Evolutionary conservation across 2,888 invertebrate species (phyloP).

Genomic region (Platycheirus rosarum): DNA sequence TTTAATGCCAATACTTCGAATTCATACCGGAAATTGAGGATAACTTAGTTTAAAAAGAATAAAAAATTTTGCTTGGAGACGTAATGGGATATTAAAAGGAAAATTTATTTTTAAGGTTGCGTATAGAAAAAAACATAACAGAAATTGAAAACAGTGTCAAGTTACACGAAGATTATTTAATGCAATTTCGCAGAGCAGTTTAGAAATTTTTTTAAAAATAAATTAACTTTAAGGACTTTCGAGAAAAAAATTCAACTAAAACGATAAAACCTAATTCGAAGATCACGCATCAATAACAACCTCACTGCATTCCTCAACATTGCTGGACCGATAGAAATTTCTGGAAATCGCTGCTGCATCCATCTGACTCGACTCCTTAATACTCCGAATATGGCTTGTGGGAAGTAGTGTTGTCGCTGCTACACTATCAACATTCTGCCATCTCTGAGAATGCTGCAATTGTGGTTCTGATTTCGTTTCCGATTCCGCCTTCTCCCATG

Average conservation of each 20-base stretch:
- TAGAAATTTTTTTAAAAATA: conserved; percentile 6
- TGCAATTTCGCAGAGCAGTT: conserved; percentile 17
- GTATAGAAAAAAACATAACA: no score
- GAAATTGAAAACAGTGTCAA: background rate
- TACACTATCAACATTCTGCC: conserved; percentile 68
- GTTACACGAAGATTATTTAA: conserved; percentile 3
- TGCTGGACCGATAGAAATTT: conserved; percentile 25
- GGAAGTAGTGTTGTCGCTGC: conserved; percentile 68
- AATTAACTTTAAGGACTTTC: background rate
- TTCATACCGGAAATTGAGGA: no score
- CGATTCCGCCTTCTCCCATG: conserved; percentile 78
- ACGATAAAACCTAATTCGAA: conserved; percentile 23
- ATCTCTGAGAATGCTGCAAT: conserved; percentile 57
- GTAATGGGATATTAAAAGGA: background rate
- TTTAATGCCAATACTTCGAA: background rate
- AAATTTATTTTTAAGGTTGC: background rate
- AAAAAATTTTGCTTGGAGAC: no score
- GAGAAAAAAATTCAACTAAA: background rate
- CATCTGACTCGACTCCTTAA: conserved; percentile 64
- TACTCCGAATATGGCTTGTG: conserved; percentile 62
- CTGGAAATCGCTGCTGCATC: conserved; percentile 43
- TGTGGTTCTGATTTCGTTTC: conserved; percentile 40
- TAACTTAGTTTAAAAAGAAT: no score
- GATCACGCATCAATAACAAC: conserved; percentile 69
- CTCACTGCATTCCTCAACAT: conserved; percentile 48